phyloP scores from a whole-genome alignment of 2,888 invertebrate species.

The Philaethria dido region DNA sequence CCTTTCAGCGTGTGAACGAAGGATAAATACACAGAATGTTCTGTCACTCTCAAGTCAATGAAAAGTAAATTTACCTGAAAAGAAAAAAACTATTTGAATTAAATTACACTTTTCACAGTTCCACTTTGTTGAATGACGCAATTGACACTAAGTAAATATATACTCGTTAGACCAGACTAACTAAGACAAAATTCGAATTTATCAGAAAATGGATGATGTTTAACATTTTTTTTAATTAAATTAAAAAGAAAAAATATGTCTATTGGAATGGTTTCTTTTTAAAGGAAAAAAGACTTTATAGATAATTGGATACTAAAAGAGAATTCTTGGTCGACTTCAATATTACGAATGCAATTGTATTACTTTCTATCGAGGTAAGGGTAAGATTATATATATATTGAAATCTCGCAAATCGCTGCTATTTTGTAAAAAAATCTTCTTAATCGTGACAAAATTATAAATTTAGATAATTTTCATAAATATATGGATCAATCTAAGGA shows the following conservation, averaged over 20 bases:
- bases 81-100: not conserved
- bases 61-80: constrained; percentile 5
- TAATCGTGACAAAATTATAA: no score
- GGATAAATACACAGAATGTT: not conserved
- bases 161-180: no score
- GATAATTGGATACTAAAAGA: constrained; percentile 48
- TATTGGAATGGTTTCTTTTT: not conserved
- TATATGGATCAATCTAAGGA: no score
- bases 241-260: not conserved
- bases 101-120: no score
- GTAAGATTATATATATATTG: constrained; percentile 44
- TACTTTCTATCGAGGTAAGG: constrained; percentile 41
- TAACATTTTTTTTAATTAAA: no score
- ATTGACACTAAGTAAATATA: no score
- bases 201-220: no score
- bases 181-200: no score
- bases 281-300: constrained; percentile 30
- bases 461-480: no score
- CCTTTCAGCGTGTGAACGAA: no score
- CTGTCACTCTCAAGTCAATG: not conserved
- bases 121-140: no score
- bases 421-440: constrained; percentile 27
- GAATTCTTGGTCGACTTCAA: constrained; percentile 41
- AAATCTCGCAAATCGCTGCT: constrained; percentile 39
- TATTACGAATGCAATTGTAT: constrained; percentile 46